Conservation (phyloP, 2,888 invertebrate genomes). For the Megalurothrips usitatus region DNA sequence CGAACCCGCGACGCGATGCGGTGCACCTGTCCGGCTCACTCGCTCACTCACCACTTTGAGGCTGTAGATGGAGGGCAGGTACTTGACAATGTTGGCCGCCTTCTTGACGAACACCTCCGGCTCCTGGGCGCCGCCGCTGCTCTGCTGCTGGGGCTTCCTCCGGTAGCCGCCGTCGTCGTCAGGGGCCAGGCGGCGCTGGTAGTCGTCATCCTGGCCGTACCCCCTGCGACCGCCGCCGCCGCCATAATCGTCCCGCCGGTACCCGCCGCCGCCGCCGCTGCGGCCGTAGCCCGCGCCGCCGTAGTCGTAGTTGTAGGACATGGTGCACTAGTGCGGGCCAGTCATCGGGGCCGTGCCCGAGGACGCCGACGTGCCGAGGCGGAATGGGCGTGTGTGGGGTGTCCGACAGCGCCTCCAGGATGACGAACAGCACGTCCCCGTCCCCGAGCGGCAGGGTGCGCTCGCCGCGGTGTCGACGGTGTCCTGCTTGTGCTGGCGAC, state of each 20-base stretch:
- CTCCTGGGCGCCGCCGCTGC: not conserved
- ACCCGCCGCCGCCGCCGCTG: not conserved
- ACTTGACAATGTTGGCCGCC: not conserved
- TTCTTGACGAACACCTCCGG: not conserved
- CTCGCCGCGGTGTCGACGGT: too few species aligned
- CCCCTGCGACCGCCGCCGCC: not conserved
- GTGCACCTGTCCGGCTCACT: not conserved
- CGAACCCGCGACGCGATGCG: too few species aligned
- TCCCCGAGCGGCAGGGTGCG: too few species aligned
- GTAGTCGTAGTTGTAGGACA: not conserved
- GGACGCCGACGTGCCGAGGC: too few species aligned
- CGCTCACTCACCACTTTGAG: slow-evolving; percentile 3
- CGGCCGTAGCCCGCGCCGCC: not conserved
- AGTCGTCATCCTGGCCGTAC: not conserved
- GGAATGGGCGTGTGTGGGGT: too few species aligned
- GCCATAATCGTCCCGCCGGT: not conserved
- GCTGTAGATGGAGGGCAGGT: slow-evolving; percentile 8
- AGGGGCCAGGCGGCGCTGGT: not conserved
- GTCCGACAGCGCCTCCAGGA: too few species aligned
- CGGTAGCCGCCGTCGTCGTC: not conserved
- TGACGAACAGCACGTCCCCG: too few species aligned
- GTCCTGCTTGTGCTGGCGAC: not conserved
- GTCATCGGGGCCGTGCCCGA: too few species aligned
- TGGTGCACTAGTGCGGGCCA: not conserved
- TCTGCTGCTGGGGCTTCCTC: not conserved